Conservation (phyloP, 2,888 invertebrate species). For the Tillus elongatus region DNA sequence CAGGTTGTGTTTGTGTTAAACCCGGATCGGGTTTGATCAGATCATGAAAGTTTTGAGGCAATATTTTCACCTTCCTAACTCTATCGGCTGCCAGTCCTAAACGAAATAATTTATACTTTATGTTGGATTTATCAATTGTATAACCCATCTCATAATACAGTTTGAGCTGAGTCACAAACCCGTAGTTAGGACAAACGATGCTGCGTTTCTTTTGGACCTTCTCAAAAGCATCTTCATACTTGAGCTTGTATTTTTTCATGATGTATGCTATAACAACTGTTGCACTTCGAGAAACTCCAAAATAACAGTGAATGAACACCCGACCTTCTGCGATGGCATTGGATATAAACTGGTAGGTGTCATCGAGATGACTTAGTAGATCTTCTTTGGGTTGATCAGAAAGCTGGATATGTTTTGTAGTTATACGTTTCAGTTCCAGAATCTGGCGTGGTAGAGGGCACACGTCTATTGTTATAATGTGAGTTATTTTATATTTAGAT, state of each 20-base stretch:
- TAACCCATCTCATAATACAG: constrained; percentile 73
- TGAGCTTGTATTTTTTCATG: constrained; percentile 75
- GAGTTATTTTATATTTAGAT: constrained; percentile 56
- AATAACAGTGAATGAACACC: constrained; percentile 85
- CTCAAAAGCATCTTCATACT: constrained; percentile 62
- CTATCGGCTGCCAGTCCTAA: constrained; percentile 73
- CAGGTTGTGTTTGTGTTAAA: constrained; percentile 58
- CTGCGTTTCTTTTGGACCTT: constrained; percentile 59
- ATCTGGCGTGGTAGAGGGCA: constrained; percentile 73
- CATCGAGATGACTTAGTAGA: constrained; percentile 67
- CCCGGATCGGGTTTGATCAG: constrained; percentile 75
- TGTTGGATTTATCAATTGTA: constrained; percentile 57
- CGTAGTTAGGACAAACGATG: constrained; percentile 69
- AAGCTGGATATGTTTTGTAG: constrained; percentile 68
- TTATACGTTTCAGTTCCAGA: constrained; percentile 55
- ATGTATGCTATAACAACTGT: constrained; percentile 78
- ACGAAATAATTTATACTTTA: constrained; percentile 64
- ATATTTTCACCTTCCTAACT: constrained; percentile 71
- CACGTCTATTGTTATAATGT: constrained; percentile 75
- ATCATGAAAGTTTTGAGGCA: constrained; percentile 69
- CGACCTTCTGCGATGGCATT: constrained; percentile 55
- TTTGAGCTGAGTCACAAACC: constrained; percentile 70
- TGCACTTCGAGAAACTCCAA: constrained; percentile 84
- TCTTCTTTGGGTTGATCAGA: constrained; percentile 81
- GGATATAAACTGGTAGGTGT: constrained; percentile 68